Evolutionary conservation across 2,888 invertebrate genomes (phyloP).

Genomic region (Megaustenia siamemsis): DNA sequence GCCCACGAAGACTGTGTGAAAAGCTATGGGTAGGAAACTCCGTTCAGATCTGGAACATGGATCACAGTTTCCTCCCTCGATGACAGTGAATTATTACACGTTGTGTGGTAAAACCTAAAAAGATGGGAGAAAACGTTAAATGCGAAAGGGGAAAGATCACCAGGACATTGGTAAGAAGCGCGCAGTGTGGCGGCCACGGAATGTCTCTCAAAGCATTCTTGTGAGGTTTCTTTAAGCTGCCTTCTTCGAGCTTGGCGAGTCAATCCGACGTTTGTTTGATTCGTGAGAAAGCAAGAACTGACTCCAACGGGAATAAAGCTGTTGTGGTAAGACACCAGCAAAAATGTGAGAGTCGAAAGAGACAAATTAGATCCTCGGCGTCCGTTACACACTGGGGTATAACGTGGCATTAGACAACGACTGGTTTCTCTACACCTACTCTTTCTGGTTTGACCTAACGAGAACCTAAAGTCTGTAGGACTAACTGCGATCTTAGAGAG

Average conservation of each 20-base stretch:
- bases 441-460: not conserved
- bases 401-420: constrained; percentile 14
- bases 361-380: constrained; percentile 47
- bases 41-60: constrained; percentile 1
- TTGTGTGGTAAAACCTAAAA: constrained; percentile 29
- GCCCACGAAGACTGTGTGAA: not conserved
- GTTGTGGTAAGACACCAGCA: constrained; percentile 41
- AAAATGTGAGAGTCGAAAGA: constrained; percentile 29
- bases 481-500: too few species aligned
- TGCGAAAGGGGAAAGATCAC: not conserved
- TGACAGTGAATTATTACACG: constrained; percentile 27
- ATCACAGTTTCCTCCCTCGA: not conserved
- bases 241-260: constrained; percentile 39
- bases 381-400: constrained; percentile 38
- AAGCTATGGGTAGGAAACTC: not conserved
- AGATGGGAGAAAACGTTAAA: not conserved
- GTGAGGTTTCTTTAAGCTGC: constrained; percentile 3
- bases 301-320: constrained; percentile 35
- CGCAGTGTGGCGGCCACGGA: constrained; percentile 8
- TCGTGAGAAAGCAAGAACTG: constrained; percentile 32
- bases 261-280: constrained; percentile 43
- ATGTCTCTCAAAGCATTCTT: constrained; percentile 50
- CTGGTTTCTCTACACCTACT: not conserved
- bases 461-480: not conserved
- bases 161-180: not conserved